Evolutionary conservation across 2,113 vertebrate genomes (phyloP).

Genomic region (Lepisosteus oculatus): DNA sequence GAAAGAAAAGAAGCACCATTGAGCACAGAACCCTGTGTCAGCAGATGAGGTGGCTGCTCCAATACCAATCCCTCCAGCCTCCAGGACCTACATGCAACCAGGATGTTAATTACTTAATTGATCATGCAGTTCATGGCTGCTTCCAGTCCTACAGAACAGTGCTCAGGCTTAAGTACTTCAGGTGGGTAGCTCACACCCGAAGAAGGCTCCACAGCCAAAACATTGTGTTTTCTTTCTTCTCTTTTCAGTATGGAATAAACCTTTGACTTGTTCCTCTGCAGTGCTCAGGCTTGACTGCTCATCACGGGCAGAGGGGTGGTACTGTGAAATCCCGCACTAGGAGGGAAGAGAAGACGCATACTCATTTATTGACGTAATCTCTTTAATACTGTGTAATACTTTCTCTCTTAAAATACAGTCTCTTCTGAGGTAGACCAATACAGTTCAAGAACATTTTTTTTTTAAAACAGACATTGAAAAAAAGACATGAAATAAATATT

Average conservation of each 20-base stretch:
- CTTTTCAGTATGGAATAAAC: too few relatives aligned
- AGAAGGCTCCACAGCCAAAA: too few relatives aligned
- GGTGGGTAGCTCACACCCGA: neutral
- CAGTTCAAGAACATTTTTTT: constrained; percentile 84
- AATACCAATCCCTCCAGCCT: too few relatives aligned
- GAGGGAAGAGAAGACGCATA: too few relatives aligned
- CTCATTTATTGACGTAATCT: constrained; percentile 73
- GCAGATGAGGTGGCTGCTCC: too few relatives aligned
- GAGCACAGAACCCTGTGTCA: neutral
- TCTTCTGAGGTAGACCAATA: constrained; percentile 98
- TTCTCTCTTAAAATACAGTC: constrained; percentile 96
- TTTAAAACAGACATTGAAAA: constrained; percentile 80
- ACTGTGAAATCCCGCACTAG: too few relatives aligned
- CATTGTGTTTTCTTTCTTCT: too few relatives aligned
- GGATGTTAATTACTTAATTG: constrained; percentile 3
- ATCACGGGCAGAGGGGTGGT: too few relatives aligned
- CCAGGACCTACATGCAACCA: neutral
- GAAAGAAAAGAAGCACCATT: too few relatives aligned
- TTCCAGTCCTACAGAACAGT: neutral
- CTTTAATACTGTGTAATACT: constrained; percentile 98
- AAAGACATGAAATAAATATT: constrained; percentile 97
- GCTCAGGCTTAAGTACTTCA: too few relatives aligned
- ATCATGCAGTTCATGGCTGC: neutral
- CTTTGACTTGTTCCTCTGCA: neutral
- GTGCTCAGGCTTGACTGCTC: too few relatives aligned